A percentile compares a stretch with the other conserved stretches of the same genome.
Conservation (phyloP, 2,888 invertebrate species). For the Cheilosia soror region DNA sequence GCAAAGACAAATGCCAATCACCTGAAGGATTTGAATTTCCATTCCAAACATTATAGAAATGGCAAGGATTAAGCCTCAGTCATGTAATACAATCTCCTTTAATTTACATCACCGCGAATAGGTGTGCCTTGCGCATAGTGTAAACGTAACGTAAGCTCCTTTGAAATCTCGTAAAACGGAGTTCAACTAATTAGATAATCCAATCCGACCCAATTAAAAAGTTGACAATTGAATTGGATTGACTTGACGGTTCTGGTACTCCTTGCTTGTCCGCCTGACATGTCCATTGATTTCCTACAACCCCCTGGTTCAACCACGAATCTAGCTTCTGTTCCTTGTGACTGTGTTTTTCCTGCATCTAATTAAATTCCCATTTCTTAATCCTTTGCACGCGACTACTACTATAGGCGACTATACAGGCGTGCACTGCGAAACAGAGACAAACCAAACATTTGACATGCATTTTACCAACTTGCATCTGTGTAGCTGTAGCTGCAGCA, state of each 20-base stretch:
- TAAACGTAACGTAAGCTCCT: no score
- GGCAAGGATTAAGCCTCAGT: no score
- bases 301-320: slow-evolving; percentile 5
- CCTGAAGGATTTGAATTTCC: no score
- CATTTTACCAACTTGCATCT: slow-evolving; percentile 27
- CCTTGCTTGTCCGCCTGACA: slow-evolving; percentile 2
- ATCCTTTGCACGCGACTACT: slow-evolving; percentile 50
- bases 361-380: slow-evolving; percentile 57
- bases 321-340: not conserved
- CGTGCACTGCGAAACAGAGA: not conserved
- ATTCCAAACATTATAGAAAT: no score
- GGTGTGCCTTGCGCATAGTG: no score
- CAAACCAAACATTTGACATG: slow-evolving; percentile 30
- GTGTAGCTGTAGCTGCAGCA: slow-evolving; percentile 35
- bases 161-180: slow-evolving; percentile 7
- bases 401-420: not conserved
- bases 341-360: slow-evolving; percentile 42
- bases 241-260: not conserved
- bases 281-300: slow-evolving; percentile 12
- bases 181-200: slow-evolving; percentile 57
- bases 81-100: no score
- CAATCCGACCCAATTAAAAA: slow-evolving; percentile 61
- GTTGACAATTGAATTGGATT: slow-evolving; percentile 57
- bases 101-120: no score
- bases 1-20: no score